Evolutionary conservation across 2,113 vertebrate species (phyloP).

Genomic region (Phoenicopterus ruber): DNA sequence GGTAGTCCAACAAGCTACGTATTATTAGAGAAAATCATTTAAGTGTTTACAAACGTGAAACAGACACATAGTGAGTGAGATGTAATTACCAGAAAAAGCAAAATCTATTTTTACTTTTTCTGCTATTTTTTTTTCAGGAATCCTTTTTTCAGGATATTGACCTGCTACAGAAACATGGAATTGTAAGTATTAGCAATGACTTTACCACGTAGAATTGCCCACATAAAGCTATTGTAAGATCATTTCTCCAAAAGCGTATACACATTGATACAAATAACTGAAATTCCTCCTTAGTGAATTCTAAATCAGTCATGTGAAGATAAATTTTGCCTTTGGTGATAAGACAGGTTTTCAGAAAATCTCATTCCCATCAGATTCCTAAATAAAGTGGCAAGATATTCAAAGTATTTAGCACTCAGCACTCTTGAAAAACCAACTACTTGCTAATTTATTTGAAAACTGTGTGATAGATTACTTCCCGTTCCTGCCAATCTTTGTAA

Average conservation of each 20-base stretch:
- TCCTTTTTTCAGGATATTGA: constrained; percentile 98
- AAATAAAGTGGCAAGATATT: constrained; percentile 40
- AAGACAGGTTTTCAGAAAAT: constrained; percentile 29
- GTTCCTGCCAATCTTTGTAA: constrained; percentile 43
- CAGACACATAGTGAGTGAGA: neutral
- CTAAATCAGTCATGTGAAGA: neutral
- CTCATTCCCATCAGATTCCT: constrained; percentile 1
- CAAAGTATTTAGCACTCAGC: constrained; percentile 26
- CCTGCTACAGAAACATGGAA: constrained; percentile 94
- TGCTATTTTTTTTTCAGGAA: constrained; percentile 75
- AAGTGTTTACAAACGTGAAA: neutral
- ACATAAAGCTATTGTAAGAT: neutral
- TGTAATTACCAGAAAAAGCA: neutral
- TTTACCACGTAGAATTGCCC: neutral
- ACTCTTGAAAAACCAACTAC: constrained; percentile 18
- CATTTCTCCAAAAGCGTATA: neutral
- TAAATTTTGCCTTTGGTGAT: neutral
- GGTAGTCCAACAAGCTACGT: neutral
- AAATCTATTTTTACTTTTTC: neutral
- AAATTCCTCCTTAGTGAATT: neutral
- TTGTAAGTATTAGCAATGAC: constrained; percentile 81
- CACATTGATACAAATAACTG: neutral
- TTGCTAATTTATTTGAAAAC: constrained; percentile 54
- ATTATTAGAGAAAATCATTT: neutral
- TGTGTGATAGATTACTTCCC: constrained; percentile 47